Percentiles rank a stretch among this genome's conserved stretches.
These are phyloP conservation scores for Pocota personata DNA, from an alignment of 2,888 invertebrate species.

Conservation along the genomic window DNA sequence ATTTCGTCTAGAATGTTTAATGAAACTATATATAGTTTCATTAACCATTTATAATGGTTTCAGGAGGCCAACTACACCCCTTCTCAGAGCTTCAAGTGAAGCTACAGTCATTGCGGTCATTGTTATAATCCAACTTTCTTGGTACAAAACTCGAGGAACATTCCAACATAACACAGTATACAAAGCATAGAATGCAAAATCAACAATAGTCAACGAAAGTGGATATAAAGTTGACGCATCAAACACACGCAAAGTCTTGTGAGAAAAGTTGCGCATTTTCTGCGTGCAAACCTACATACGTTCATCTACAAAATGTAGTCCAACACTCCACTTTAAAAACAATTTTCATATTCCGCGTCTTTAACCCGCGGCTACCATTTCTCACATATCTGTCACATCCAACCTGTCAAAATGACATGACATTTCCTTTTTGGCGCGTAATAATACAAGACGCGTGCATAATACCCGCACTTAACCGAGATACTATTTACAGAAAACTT, in stretches of 20 bases:
- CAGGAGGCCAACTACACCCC: too few relatives aligned
- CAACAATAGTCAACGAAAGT: background rate
- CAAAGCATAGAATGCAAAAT: too few relatives aligned
- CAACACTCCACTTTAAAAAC: background rate
- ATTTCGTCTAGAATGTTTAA: too few relatives aligned
- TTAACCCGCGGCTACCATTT: background rate
- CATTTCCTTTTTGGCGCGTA: constrained; percentile 58
- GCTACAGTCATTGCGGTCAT: too few relatives aligned
- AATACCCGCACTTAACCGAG: constrained; percentile 8
- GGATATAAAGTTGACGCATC: background rate
- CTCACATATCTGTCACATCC: constrained; percentile 11
- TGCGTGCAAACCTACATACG: too few relatives aligned
- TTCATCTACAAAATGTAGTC: background rate
- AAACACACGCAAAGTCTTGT: background rate
- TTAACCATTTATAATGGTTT: too few relatives aligned
- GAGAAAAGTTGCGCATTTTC: background rate
- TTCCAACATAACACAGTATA: too few relatives aligned
- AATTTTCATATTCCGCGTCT: background rate
- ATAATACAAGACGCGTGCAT: constrained; percentile 31
- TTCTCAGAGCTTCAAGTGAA: too few relatives aligned
- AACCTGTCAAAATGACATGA: constrained; percentile 65
- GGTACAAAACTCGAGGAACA: too few relatives aligned
- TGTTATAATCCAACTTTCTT: too few relatives aligned
- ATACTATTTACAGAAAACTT: constrained; percentile 6
- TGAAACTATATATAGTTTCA: too few relatives aligned